phyloP scores from a whole-genome alignment of 2,888 invertebrate species.

The Ophion ventricosus region DNA sequence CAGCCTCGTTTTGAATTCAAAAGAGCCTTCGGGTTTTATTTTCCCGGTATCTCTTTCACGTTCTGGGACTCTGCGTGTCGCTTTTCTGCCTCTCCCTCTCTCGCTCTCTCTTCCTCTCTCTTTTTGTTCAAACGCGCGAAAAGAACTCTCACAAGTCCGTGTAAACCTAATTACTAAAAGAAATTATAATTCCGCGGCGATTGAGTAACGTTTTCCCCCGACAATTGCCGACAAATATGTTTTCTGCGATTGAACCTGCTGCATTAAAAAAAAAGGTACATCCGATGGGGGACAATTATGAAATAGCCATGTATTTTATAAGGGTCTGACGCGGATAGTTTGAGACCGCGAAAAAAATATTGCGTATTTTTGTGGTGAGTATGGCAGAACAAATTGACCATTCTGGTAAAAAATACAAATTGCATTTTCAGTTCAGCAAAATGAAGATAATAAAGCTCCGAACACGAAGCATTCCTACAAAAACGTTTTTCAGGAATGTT shows the following conservation, averaged over 20 bases:
- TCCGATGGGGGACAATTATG: too few relatives aligned
- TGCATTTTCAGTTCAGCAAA: background rate
- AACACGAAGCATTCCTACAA: background rate
- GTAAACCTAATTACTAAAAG: background rate
- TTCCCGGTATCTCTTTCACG: constrained; percentile 50
- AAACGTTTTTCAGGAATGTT: background rate
- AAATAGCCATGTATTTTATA: too few relatives aligned
- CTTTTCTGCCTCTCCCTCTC: background rate
- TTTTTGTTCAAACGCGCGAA: constrained; percentile 15
- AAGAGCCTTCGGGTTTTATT: constrained; percentile 56
- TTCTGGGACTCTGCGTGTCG: constrained; percentile 25
- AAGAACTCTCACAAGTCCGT: background rate
- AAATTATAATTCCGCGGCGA: background rate
- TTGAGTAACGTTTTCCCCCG: background rate
- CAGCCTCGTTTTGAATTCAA: constrained; percentile 58
- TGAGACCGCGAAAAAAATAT: too few relatives aligned
- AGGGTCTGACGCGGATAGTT: too few relatives aligned
- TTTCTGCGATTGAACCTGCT: too few relatives aligned
- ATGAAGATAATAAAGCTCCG: background rate
- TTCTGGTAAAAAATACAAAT: background rate
- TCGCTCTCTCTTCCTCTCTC: constrained; percentile 23
- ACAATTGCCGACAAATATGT: background rate
- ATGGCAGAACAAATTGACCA: too few relatives aligned
- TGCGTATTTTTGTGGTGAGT: too few relatives aligned
- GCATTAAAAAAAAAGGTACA: background rate